Conservation (phyloP, 2,113 vertebrate species). For the Chunga burmeisteri region DNA sequence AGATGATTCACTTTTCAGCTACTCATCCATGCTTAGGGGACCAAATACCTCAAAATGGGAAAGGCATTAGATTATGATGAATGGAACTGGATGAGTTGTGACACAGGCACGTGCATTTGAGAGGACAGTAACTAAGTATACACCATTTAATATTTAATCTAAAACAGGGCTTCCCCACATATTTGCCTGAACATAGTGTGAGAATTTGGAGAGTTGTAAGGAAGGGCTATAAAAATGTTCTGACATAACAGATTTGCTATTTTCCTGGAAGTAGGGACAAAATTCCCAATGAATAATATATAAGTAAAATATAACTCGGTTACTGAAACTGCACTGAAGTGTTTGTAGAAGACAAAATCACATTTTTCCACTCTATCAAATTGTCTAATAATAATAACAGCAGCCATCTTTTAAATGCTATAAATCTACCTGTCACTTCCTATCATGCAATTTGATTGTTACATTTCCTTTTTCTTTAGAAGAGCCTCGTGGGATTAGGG, state of each 20-base stretch:
- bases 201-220: not conserved
- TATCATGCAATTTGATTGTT: constrained; percentile 23
- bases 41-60: not conserved
- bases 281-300: not conserved
- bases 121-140: not conserved
- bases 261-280: not conserved
- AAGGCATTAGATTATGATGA: not conserved
- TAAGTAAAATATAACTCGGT: not conserved
- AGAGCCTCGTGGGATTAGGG: not conserved
- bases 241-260: not conserved
- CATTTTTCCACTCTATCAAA: constrained; percentile 19
- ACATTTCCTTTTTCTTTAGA: constrained; percentile 20
- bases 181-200: not conserved
- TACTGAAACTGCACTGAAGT: not conserved
- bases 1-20: not conserved
- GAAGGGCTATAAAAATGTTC: not conserved
- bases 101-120: not conserved
- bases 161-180: not conserved
- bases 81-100: not conserved
- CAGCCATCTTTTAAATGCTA: constrained; percentile 6
- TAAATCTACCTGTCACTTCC: constrained; percentile 45
- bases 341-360: constrained; percentile 22
- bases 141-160: not conserved
- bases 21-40: not conserved
- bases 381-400: constrained; percentile 45